Evolutionary conservation across 2,888 invertebrate genomes (phyloP).

Genomic region (Embidobia sp.): DNA sequence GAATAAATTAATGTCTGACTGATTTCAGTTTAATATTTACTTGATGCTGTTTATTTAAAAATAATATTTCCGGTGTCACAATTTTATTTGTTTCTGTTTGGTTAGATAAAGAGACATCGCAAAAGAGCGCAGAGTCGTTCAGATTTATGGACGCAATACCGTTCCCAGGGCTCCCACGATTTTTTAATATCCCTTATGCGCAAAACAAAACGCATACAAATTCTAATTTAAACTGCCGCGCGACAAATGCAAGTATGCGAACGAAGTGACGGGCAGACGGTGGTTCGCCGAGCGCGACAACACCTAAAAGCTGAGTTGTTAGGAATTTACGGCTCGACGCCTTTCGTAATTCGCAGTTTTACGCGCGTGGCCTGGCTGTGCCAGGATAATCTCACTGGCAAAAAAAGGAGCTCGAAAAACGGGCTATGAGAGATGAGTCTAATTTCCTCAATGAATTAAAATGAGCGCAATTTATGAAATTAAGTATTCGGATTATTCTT

Average conservation of each 20-base stretch:
- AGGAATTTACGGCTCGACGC: conserved; percentile 69
- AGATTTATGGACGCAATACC: no score
- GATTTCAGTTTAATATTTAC: no score
- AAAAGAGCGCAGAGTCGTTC: no score
- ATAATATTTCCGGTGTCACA: no score
- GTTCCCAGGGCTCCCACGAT: no score
- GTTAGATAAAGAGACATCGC: no score
- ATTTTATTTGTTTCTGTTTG: no score
- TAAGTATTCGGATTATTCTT: conserved; percentile 22
- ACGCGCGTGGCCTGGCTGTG: conserved; percentile 52
- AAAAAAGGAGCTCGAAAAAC: conserved; percentile 43
- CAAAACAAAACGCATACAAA: conserved; percentile 2
- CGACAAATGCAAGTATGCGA: conserved; percentile 43
- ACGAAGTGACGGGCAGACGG: conserved; percentile 32
- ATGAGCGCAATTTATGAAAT: conserved; percentile 32
- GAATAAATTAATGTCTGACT: no score
- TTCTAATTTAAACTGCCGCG: conserved; percentile 32
- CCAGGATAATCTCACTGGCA: conserved; percentile 59
- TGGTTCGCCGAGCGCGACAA: conserved; percentile 47
- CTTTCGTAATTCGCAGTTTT: conserved; percentile 70
- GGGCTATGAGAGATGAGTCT: conserved; percentile 33
- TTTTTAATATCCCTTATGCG: no score
- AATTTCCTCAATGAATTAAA: conserved; percentile 52
- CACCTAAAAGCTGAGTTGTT: conserved; percentile 50
- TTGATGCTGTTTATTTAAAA: no score